A percentile compares a stretch with the other conserved stretches of the same genome.
phyloP scores from a whole-genome alignment of 2,888 invertebrate genomes.

The Napeogenes inachia region DNA sequence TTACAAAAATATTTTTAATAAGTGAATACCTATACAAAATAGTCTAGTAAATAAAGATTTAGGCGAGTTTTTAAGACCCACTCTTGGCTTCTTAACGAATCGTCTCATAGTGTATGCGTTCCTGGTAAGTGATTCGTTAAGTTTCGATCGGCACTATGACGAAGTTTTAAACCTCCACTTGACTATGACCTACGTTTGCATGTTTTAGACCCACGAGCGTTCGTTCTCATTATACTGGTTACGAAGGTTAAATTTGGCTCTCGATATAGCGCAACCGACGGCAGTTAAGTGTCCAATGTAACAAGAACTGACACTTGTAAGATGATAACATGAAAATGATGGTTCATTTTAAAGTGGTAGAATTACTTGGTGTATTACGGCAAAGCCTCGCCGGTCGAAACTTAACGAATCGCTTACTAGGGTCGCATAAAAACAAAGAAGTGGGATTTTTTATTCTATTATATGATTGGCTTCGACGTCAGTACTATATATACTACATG shows the following conservation, averaged over 20 bases:
- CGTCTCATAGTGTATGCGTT: constrained; percentile 32
- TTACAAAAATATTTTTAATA: no score
- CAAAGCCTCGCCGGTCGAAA: constrained; percentile 2
- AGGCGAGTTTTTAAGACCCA: neutral
- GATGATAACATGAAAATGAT: neutral
- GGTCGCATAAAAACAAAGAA: neutral
- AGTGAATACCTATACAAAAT: no score
- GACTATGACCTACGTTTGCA: constrained; percentile 8
- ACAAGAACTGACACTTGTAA: neutral
- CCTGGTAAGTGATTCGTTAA: constrained; percentile 50
- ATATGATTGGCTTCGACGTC: no score
- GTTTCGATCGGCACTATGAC: constrained; percentile 44
- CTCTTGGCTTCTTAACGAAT: neutral
- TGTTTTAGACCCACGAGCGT: neutral
- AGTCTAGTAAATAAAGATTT: neutral
- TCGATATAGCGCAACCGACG: neutral
- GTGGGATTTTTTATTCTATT: neutral
- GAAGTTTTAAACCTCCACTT: constrained; percentile 21
- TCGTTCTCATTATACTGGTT: constrained; percentile 2
- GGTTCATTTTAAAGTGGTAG: neutral
- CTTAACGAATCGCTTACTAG: constrained; percentile 5
- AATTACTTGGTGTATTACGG: neutral
- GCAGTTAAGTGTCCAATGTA: constrained; percentile 1
- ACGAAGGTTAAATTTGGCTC: constrained; percentile 3
- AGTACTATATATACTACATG: no score